Evolutionary conservation across 1,140 invertebrate genomes (phyloP).

Genomic region (Trypoxylus dichotomus): DNA sequence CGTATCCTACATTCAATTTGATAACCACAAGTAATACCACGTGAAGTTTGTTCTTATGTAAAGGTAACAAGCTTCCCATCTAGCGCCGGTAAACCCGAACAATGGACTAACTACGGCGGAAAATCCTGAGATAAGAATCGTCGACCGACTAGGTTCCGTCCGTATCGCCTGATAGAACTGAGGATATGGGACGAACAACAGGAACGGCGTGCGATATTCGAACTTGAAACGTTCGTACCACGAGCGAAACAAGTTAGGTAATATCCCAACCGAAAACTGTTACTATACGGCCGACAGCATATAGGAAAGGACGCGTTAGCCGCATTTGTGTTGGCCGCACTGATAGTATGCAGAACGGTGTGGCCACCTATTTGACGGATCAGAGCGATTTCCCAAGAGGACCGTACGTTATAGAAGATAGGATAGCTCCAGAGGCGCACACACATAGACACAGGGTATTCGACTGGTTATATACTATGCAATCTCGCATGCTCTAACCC

Average conservation of each 20-base stretch:
- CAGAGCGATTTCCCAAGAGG: background rate
- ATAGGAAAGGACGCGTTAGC: background rate
- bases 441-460: background rate
- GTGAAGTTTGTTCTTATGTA: too few relatives aligned
- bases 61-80: background rate
- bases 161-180: background rate
- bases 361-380: constrained; percentile 1
- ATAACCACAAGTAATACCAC: too few relatives aligned
- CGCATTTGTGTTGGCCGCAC: background rate
- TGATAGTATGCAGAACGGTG: background rate
- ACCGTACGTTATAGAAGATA: background rate
- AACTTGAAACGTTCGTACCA: background rate
- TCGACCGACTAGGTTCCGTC: background rate
- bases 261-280: background rate
- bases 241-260: too few relatives aligned
- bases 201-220: background rate
- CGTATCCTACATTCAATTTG: too few relatives aligned
- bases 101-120: background rate
- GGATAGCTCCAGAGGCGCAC: background rate
- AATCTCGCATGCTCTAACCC: background rate
- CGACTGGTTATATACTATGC: background rate
- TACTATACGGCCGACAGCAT: background rate
- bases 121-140: background rate
- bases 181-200: background rate
- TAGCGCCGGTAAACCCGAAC: background rate